Evolutionary conservation across 2,113 vertebrate genomes (phyloP).

Genomic region (Cervus canadensis): DNA sequence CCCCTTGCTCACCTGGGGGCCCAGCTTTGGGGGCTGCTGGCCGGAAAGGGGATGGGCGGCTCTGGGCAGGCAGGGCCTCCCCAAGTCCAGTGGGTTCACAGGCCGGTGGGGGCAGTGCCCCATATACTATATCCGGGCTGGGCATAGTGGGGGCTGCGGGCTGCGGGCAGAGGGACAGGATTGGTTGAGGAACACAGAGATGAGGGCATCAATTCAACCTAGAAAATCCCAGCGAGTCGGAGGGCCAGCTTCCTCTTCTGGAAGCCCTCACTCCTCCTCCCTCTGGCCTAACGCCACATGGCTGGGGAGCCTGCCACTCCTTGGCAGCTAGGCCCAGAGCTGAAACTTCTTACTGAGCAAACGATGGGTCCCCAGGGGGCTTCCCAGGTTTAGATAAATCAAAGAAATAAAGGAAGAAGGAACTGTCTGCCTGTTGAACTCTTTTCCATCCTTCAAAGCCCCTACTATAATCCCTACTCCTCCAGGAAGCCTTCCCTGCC

Average conservation of each 20-base stretch:
- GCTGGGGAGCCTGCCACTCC: not conserved
- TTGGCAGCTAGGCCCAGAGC: not conserved
- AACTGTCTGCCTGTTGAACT: not conserved
- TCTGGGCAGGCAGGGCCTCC: slow-evolving; percentile 73
- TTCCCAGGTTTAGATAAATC: not conserved
- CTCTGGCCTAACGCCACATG: not conserved
- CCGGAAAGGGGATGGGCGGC: slow-evolving; percentile 80
- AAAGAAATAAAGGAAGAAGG: not conserved
- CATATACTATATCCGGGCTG: slow-evolving; percentile 47
- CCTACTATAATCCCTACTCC: not conserved
- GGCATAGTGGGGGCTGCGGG: slow-evolving; percentile 38
- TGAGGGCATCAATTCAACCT: not conserved
- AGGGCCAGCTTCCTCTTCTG: not conserved
- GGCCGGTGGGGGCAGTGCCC: slow-evolving; percentile 34
- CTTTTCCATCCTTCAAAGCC: slow-evolving; percentile 22
- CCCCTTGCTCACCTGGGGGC: slow-evolving; percentile 59
- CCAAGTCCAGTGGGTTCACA: slow-evolving; percentile 45
- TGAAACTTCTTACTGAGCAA: not conserved
- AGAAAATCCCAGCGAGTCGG: not conserved
- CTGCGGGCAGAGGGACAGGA: slow-evolving; percentile 10
- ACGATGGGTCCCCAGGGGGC: not conserved
- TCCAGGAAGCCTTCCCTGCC: not conserved
- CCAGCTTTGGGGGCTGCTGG: slow-evolving; percentile 76
- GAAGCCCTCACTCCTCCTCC: not conserved
- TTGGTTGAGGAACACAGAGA: rapidly evolving